Percentiles rank a stretch among this genome's conserved stretches.
Evolutionary conservation across 2,888 invertebrate species (phyloP).

Genomic region (Erebia ligea): DNA sequence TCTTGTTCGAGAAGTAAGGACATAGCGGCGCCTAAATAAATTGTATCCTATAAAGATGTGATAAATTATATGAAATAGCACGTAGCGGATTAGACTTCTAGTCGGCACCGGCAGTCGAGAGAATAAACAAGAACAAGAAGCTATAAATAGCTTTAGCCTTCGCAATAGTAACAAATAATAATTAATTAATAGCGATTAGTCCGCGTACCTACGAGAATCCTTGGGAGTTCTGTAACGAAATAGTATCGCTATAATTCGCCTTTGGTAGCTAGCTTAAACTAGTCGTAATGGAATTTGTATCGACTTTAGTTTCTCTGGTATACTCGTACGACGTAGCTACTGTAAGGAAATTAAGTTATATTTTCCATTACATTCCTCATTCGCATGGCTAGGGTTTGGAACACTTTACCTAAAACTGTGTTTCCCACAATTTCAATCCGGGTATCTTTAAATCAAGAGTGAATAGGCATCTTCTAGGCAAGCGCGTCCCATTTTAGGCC

Average conservation of each 20-base stretch:
- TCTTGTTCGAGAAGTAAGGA: background rate
- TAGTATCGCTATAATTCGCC: conserved; percentile 11
- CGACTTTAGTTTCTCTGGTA: background rate
- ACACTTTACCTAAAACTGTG: no score
- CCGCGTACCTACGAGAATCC: conserved; percentile 11
- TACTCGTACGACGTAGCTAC: background rate
- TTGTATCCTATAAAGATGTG: background rate
- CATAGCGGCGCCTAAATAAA: background rate
- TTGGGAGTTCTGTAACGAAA: conserved; percentile 10
- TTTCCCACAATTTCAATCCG: no score
- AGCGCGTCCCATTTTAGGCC: no score
- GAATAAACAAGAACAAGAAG: conserved; percentile 18
- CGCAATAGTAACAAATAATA: conserved; percentile 17
- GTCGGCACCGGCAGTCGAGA: conserved; percentile 3
- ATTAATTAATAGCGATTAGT: conserved; percentile 23
- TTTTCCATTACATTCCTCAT: no score
- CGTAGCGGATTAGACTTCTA: conserved; percentile 9
- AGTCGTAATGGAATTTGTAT: conserved; percentile 11
- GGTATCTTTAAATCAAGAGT: no score
- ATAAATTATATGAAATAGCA: conserved; percentile 15
- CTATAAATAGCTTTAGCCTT: conserved; percentile 27
- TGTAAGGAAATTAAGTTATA: background rate
- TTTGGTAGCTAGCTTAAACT: conserved; percentile 15
- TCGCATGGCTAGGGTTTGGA: no score
- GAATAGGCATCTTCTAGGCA: no score